Base-by-base conservation (phyloP, 2,888 invertebrate genomes). In the Epistrophe eligans region DNA sequence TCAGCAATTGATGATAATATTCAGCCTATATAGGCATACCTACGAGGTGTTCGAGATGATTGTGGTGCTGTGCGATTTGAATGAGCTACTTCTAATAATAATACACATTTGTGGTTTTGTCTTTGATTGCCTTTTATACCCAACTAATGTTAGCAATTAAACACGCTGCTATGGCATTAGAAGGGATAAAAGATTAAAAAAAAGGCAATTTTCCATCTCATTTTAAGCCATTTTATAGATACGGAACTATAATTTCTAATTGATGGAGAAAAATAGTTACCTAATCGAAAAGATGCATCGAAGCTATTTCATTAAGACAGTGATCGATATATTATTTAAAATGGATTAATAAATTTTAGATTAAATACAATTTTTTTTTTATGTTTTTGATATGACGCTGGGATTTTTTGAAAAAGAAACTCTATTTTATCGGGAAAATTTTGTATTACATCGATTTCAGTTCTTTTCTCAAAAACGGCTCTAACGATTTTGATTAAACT, bases 101-200 rank as follows among this genome's bases (percentile, higher is more conserved):
- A 70, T 55, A 55, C 55, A 40, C 73, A 79, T 76, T 64, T 79
- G 72, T 52, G 74, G 79, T 74, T 66, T 50, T 52, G 55, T 17
- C 60, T 60, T 76, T 57, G 48, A 77, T 58, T 77, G 77, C 60
- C 66, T 50, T 60, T 50, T 50, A 38, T 45, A 58, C 10, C 32
- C 66, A 57, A 64, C 70, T 82, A 82, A 79, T 82, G 83, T 38
- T 48, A 40, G 66, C 72, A 87, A 87, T 87, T 87, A 79, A 87
- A 76, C 64, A 57, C 74, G 66, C 74, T 62, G 70, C 64, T 71
- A 17, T 87, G 52, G 24, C 52, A 74, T 87, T 87, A 79, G 79
- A 50, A 48, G 38, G 45, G 28, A 52, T 35, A 43, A 52, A 57
- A 58, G 62, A 45, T 50, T 77, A 24, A 64, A 57, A 71, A 40